A percentile compares a stretch with the other conserved stretches of the same genome.
phyloP scores from a whole-genome alignment of 37 sponge, comb jelly and placozoan genomes.

The Cladorhizidae sp. region DNA sequence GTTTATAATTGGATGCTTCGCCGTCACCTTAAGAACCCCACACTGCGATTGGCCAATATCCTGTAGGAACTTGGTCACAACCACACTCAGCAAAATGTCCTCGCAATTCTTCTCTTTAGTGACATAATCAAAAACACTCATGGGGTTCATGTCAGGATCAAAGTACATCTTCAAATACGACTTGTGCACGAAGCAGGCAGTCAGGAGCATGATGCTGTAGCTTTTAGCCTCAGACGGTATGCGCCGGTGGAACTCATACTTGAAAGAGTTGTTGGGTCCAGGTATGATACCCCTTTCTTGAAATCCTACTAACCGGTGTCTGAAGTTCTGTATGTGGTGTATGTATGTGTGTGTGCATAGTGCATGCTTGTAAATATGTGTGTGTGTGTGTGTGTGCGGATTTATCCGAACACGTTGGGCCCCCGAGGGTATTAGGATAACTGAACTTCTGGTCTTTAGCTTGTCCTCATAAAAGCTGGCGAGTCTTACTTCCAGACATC shows the following conservation, averaged over 20 bases:
- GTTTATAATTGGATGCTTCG: not conserved
- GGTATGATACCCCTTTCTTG: slow-evolving; percentile 6
- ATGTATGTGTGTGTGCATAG: too few species aligned
- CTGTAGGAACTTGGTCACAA: slow-evolving; percentile 30
- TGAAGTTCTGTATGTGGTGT: slow-evolving; percentile 21
- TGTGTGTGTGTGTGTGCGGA: too few species aligned
- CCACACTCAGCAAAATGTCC: slow-evolving; percentile 22
- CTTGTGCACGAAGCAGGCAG: slow-evolving; percentile 16
- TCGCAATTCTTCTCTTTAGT: slow-evolving; percentile 35
- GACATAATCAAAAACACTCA: slow-evolving; percentile 11
- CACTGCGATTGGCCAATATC: slow-evolving; percentile 18
- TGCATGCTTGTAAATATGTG: too few species aligned
- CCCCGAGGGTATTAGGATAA: too few species aligned
- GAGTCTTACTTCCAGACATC: too few species aligned
- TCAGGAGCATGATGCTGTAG: not conserved
- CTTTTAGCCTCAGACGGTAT: not conserved
- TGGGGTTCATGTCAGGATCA: slow-evolving; percentile 11
- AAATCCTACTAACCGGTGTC: slow-evolving; percentile 32
- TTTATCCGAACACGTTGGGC: too few species aligned
- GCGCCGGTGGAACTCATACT: not conserved
- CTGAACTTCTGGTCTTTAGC: too few species aligned
- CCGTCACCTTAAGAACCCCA: not conserved
- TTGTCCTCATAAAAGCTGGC: too few species aligned
- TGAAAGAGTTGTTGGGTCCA: not conserved
- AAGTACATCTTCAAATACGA: slow-evolving; percentile 37